Conservation (phyloP, 2,888 invertebrate genomes). For the Trisateles emortualis region DNA sequence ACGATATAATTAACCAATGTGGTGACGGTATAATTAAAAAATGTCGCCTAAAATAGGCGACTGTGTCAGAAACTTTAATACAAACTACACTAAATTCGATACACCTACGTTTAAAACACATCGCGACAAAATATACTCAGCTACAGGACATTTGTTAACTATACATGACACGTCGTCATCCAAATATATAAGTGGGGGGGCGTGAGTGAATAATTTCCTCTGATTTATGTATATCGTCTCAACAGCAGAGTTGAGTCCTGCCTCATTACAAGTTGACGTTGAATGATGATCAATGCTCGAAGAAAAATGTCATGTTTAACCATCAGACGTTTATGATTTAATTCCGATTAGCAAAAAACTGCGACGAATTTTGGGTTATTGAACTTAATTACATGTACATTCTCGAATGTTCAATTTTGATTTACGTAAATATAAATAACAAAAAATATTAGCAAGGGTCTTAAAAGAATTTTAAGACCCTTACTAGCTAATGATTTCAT, state of each 20-base stretch:
- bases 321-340: conserved; percentile 72
- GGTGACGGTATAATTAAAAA: background rate
- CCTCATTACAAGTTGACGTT: conserved; percentile 81
- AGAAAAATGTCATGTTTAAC: conserved; percentile 77
- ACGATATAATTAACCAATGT: background rate
- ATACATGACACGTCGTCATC: conserved; percentile 55
- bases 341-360: conserved; percentile 69
- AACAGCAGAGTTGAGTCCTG: conserved; percentile 64
- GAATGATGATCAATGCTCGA: conserved; percentile 72
- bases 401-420: conserved; percentile 19
- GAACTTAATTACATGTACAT: conserved; percentile 35
- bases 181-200: conserved; percentile 64
- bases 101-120: background rate
- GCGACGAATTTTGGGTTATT: conserved; percentile 50
- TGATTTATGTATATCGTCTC: conserved; percentile 72
- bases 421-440: conserved; percentile 38
- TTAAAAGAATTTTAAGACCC: too few relatives aligned
- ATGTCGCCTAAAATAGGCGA: background rate
- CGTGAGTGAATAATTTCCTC: conserved; percentile 76
- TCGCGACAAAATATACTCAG: conserved; percentile 3
- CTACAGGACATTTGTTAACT: conserved; percentile 23
- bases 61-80: background rate
- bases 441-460: too few relatives aligned
- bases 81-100: background rate
- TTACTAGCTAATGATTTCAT: too few relatives aligned